Evolutionary conservation across 2,113 vertebrate species (phyloP).

Genomic region (Hoplias malabaricus): DNA sequence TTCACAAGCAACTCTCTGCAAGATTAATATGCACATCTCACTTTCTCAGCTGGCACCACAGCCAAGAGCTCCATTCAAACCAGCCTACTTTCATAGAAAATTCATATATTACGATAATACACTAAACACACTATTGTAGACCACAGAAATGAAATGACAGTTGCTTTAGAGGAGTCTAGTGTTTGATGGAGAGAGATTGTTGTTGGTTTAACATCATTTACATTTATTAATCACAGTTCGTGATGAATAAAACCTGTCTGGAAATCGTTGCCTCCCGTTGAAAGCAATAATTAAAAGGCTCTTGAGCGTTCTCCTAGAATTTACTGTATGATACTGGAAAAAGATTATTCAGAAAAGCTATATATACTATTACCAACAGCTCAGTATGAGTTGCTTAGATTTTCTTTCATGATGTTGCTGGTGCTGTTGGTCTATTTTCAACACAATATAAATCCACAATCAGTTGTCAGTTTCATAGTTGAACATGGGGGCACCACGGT

Average conservation of each 20-base stretch:
- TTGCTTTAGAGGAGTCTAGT: neutral
- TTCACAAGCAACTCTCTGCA: slow-evolving; percentile 30
- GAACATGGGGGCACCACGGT: no score
- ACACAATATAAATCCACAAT: no score
- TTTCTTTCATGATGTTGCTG: neutral
- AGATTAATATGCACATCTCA: slow-evolving; percentile 40
- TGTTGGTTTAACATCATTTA: neutral
- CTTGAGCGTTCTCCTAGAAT: neutral
- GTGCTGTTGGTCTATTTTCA: neutral
- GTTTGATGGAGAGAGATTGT: neutral
- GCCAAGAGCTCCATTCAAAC: slow-evolving; percentile 8
- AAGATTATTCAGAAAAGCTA: neutral
- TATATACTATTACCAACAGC: neutral
- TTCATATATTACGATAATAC: neutral
- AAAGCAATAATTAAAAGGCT: neutral
- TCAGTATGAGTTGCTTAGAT: neutral
- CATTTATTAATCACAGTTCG: neutral
- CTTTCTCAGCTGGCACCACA: slow-evolving; percentile 17
- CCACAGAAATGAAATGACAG: neutral
- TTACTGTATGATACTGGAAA: neutral
- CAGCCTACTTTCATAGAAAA: slow-evolving; percentile 8
- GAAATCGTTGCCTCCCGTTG: neutral
- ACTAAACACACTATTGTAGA: neutral
- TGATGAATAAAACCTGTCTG: neutral
- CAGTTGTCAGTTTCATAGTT: no score